These are phyloP conservation scores for Dryocosmus kuriphilus DNA, from an alignment of 2,888 invertebrate species.

Conservation along the genomic window DNA sequence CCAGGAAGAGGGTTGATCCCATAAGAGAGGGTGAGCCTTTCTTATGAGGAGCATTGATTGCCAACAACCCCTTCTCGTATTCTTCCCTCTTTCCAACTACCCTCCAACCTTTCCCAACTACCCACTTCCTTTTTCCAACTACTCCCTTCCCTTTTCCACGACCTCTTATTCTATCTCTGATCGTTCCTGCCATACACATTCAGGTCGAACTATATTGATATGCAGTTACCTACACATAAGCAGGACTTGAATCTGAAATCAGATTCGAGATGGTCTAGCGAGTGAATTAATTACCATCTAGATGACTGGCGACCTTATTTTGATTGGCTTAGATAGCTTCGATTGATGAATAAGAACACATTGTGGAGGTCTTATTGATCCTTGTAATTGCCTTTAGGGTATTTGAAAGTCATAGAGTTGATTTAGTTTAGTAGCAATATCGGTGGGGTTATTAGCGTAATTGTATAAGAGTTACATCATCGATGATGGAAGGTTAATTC, in stretches of 20 bases:
- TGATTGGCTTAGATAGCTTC: conserved; percentile 10
- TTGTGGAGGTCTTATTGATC: conserved; percentile 22
- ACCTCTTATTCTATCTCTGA: conserved; percentile 51
- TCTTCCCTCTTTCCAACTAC: conserved; percentile 49
- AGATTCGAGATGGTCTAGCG: conserved; percentile 10
- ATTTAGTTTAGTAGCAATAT: conserved; percentile 3
- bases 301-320: conserved; percentile 17
- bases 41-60: conserved; percentile 77
- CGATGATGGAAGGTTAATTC: conserved; percentile 6
- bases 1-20: conserved; percentile 65
- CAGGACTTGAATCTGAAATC: background rate
- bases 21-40: conserved; percentile 72
- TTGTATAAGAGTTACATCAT: conserved; percentile 18
- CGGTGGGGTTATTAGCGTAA: conserved; percentile 1
- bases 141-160: background rate
- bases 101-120: conserved; percentile 43
- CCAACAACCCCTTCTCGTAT: conserved; percentile 71
- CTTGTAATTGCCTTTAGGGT: conserved; percentile 1
- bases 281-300: conserved; percentile 18
- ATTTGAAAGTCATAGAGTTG: conserved; percentile 29
- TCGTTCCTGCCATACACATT: conserved; percentile 45
- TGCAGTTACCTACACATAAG: conserved; percentile 17
- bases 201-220: conserved; percentile 3
- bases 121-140: conserved; percentile 46
- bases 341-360: conserved; percentile 15